Evolutionary conservation across 2,113 vertebrate species (phyloP).

Genomic region (Catharus fuscescens): DNA sequence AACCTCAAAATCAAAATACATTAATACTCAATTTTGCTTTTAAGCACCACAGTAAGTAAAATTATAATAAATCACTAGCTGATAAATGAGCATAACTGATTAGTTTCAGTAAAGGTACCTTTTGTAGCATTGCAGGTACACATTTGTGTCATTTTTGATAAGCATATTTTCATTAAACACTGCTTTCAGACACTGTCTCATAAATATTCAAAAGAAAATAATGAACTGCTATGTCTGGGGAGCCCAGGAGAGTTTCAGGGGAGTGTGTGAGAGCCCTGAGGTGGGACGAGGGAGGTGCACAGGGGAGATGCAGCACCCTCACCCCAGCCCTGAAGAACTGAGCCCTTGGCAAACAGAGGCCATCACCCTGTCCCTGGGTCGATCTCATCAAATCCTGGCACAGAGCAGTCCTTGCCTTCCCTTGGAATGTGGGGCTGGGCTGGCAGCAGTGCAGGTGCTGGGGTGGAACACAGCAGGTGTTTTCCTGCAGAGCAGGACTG

Average conservation of each 20-base stretch:
- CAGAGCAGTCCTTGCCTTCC: background rate
- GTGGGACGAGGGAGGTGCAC: background rate
- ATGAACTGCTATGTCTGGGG: background rate
- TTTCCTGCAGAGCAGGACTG: background rate
- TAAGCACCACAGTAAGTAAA: slow-evolving; percentile 26
- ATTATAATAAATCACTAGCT: slow-evolving; percentile 25
- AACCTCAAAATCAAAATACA: background rate
- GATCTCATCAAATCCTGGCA: accelerated
- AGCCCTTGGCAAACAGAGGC: background rate
- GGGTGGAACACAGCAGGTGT: accelerated
- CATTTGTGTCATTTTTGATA: slow-evolving; percentile 16
- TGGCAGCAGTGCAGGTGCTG: background rate
- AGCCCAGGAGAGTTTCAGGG: background rate
- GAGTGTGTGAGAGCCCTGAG: background rate
- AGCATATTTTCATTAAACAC: slow-evolving; percentile 26
- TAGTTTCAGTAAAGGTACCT: background rate
- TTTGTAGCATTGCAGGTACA: background rate
- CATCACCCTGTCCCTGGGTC: accelerated
- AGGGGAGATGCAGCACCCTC: accelerated
- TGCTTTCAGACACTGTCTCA: slow-evolving; percentile 38
- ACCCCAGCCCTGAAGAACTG: background rate
- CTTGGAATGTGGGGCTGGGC: background rate
- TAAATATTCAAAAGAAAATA: slow-evolving; percentile 13
- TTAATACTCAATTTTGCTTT: slow-evolving; percentile 10
- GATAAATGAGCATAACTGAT: background rate